phyloP scores from a whole-genome alignment of 2,113 vertebrate genomes.

The Sorex fumeus region DNA sequence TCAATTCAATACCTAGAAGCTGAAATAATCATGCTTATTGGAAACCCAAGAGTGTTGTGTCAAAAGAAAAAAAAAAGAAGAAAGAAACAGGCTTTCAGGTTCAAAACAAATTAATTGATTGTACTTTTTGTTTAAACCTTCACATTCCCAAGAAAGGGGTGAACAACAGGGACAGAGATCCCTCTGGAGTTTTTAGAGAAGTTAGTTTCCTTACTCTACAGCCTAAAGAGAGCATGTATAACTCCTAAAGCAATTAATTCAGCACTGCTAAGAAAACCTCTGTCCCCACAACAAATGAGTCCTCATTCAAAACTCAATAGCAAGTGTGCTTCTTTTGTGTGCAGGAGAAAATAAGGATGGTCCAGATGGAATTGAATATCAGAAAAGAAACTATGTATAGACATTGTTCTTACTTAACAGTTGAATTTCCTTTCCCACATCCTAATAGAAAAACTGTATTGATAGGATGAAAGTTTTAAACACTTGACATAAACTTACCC shows the following conservation, averaged over 20 bases:
- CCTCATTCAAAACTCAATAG: background rate
- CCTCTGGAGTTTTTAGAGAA: background rate
- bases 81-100: background rate
- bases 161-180: background rate
- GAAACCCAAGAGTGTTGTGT: background rate
- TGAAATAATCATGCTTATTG: slow-evolving; percentile 26
- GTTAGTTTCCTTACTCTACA: background rate
- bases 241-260: slow-evolving; percentile 3
- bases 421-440: background rate
- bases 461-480: background rate
- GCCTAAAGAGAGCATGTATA: background rate
- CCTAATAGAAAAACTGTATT: slow-evolving; percentile 3
- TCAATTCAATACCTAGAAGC: slow-evolving; percentile 39
- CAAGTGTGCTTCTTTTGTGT: background rate
- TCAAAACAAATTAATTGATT: slow-evolving; percentile 53
- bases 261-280: background rate
- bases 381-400: background rate
- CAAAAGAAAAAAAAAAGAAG: background rate
- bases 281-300: background rate
- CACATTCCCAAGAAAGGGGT: background rate
- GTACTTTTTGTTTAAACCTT: background rate
- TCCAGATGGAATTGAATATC: background rate
- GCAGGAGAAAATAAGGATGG: slow-evolving; percentile 2
- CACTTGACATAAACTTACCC: background rate
- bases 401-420: slow-evolving; percentile 19